These are phyloP conservation scores for Pseudoips prasinana DNA, from an alignment of 2,888 invertebrate genomes.

Conservation along the genomic window DNA sequence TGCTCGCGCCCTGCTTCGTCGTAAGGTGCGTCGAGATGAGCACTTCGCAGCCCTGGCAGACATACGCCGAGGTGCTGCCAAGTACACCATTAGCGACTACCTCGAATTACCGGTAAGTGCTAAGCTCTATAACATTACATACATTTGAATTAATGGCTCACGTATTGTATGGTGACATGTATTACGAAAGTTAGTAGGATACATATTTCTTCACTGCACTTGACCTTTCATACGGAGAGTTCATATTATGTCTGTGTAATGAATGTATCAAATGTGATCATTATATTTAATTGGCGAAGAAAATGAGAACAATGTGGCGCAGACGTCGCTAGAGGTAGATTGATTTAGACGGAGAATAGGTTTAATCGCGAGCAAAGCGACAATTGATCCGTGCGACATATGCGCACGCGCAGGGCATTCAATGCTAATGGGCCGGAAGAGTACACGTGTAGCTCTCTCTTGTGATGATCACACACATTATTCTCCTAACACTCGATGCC, in stretches of 20 bases:
- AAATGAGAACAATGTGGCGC: constrained; percentile 64
- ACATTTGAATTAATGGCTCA: constrained; percentile 27
- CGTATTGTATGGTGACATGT: constrained; percentile 31
- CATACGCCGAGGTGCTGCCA: constrained; percentile 84
- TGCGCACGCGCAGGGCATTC: constrained; percentile 69
- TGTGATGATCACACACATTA: constrained; percentile 57
- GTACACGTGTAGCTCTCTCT: constrained; percentile 65
- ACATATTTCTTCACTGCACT: constrained; percentile 53
- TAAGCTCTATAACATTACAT: constrained; percentile 25
- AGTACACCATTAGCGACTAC: constrained; percentile 83
- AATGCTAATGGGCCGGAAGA: constrained; percentile 79
- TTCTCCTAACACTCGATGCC: constrained; percentile 46
- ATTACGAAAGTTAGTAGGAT: constrained; percentile 42
- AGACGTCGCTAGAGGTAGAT: constrained; percentile 51
- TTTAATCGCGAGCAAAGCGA: constrained; percentile 55
- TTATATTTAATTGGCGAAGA: constrained; percentile 63
- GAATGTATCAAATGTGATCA: constrained; percentile 65
- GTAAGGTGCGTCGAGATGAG: constrained; percentile 84
- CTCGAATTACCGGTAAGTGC: constrained; percentile 86
- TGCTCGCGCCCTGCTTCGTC: constrained; percentile 83
- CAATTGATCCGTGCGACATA: constrained; percentile 64
- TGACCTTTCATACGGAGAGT: constrained; percentile 51
- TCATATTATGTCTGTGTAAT: constrained; percentile 43
- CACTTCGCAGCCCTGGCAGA: constrained; percentile 86
- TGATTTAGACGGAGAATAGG: constrained; percentile 65